These are phyloP conservation scores for Aradophagus sp. DNA, from an alignment of 1,140 invertebrate species.

Conservation along the genomic window DNA sequence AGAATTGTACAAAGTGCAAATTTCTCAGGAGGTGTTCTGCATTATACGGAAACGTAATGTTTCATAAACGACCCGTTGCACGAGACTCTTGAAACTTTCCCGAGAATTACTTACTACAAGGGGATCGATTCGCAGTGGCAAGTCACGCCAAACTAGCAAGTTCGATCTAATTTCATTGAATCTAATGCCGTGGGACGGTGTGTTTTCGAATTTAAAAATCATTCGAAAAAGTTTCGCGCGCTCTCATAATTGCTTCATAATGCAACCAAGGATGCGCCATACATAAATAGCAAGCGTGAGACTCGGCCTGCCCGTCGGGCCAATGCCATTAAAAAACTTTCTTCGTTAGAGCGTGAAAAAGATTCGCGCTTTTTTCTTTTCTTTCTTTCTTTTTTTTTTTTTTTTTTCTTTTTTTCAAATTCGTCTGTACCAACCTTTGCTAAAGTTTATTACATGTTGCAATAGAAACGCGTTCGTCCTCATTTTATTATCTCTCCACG, in stretches of 20 bases:
- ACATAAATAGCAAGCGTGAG: no score
- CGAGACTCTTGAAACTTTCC: constrained; percentile 39
- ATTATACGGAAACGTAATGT: constrained; percentile 44
- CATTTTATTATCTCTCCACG: no score
- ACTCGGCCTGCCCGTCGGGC: no score
- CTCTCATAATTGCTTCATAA: no score
- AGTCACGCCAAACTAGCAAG: constrained; percentile 47
- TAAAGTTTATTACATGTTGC: no score
- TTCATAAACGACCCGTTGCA: constrained; percentile 44
- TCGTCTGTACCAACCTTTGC: no score
- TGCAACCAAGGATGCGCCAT: background rate
- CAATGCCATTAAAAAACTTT: no score
- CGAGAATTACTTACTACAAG: constrained; percentile 43
- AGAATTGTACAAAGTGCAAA: constrained; percentile 36
- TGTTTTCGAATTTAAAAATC: constrained; percentile 38
- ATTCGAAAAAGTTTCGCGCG: constrained; percentile 32
- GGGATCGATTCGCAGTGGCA: constrained; percentile 40
- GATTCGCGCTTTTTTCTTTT: no score
- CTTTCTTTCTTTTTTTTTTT: no score
- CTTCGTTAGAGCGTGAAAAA: no score
- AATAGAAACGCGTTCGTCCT: no score
- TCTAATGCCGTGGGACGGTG: constrained; percentile 36
- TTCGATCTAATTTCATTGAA: constrained; percentile 54
- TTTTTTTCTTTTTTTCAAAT: no score
- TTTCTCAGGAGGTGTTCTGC: constrained; percentile 24